Conservation (phyloP, 2,888 invertebrate genomes). For the Muscina levida region DNA sequence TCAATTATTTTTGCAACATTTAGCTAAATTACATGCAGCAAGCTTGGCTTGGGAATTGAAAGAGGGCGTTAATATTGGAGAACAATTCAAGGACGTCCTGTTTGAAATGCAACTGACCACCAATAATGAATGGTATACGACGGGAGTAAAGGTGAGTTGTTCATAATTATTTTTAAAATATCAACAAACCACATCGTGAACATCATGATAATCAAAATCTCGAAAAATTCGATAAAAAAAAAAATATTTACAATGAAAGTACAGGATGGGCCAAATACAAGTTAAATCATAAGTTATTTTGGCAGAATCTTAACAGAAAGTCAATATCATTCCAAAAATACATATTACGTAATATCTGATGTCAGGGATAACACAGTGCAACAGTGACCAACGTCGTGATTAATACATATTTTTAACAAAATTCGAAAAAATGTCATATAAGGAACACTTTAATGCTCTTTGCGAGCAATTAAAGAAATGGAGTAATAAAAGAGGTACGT, state of each 20-base stretch:
- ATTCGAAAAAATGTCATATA: too few species aligned
- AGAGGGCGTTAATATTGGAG: constrained; percentile 70
- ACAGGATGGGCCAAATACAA: not conserved
- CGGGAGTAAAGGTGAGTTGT: constrained; percentile 71
- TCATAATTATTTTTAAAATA: not conserved
- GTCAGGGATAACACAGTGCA: too few species aligned
- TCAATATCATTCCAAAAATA: too few species aligned
- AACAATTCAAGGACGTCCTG: constrained; percentile 67
- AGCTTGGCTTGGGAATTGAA: constrained; percentile 74
- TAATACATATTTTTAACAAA: too few species aligned
- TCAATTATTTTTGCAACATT: constrained; percentile 69
- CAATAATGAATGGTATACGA: constrained; percentile 72
- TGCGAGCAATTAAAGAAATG: too few species aligned
- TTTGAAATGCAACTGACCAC: constrained; percentile 69
- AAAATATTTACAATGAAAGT: too few species aligned
- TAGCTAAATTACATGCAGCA: constrained; percentile 73
- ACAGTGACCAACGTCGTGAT: too few species aligned
- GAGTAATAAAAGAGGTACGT: too few species aligned
- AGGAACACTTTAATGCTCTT: too few species aligned
- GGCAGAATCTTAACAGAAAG: too few species aligned
- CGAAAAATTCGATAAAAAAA: not conserved
- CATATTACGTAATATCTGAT: too few species aligned
- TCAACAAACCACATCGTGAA: too few species aligned
- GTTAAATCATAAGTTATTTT: not conserved
- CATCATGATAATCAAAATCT: not conserved